Base-by-base conservation (phyloP, 2,797 vertebrate species). In the Bradypodion pumilum region DNA sequence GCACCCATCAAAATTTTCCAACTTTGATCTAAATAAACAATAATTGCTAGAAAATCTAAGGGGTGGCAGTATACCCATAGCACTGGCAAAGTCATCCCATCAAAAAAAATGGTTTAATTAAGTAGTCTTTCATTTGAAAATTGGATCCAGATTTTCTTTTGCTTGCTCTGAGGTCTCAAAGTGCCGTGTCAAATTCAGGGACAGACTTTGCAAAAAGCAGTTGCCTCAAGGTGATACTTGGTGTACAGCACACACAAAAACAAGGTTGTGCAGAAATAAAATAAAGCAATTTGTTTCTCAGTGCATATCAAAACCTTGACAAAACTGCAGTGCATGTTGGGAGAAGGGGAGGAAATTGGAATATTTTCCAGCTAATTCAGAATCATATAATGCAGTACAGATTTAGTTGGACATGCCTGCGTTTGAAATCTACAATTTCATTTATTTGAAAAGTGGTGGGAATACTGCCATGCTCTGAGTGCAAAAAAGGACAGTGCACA, bases 71-170 rank as follows among this genome's bases (percentile, higher is more conserved):
- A 68, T 56, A 56, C 12, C 52, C 13, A 1, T 92, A 94, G 88
- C 89, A 86, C 80, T 79, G 84, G 86, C 87, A 90, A 93, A 94
- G 88, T 79, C 87, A 92, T 93, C 93, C 91, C 89, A 92, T 88
- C 93, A 92, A 93, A 94, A 95, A 94, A 91, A 94, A 95, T 90
- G n/a, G 91, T 93, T 94, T 74, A 79, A 93, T 91, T 84, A 92
- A 94, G 89, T 91, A 89, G 89, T 91, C 91, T 94, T 95, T 95
- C 90, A 92, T 94, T 95, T 94, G 89, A 90, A 95, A 95, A 95
- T 93, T 94, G 87, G 93, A 95, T 95, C 93, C 95, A 95, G 94
- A 92, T 91, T 63, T 35, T 56, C 52, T 70, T 95, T 82, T 83
- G 85, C 91, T 90, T 86, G 86, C 84, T 6, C 76, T 89, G 90